A percentile compares a stretch with the other conserved stretches of the same genome.
These are phyloP conservation scores for Arizona elegans DNA, from an alignment of 2,113 vertebrate genomes.

Conservation along the genomic window DNA sequence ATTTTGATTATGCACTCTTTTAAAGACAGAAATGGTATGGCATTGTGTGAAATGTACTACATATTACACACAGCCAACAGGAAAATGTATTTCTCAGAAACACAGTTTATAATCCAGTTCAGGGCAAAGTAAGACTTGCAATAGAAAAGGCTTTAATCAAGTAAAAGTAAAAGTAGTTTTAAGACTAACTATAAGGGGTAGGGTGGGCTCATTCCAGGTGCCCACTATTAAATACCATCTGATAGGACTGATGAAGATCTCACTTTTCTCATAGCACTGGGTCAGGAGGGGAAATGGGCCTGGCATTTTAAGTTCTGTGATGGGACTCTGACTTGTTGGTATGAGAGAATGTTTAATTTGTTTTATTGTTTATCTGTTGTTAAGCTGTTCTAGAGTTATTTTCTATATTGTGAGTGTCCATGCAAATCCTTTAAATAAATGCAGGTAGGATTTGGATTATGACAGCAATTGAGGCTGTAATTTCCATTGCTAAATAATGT, in stretches of 20 bases:
- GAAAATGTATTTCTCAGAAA: background rate
- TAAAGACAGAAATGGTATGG: background rate
- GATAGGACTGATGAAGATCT: background rate
- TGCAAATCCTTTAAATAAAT: background rate
- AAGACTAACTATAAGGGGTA: background rate
- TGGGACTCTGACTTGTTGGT: background rate
- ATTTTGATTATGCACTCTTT: background rate
- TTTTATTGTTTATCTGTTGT: background rate
- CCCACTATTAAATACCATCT: background rate
- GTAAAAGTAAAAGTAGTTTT: background rate
- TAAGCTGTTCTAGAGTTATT: background rate
- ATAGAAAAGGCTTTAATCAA: background rate
- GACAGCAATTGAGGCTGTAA: background rate
- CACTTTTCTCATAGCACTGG: background rate
- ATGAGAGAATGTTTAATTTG: background rate
- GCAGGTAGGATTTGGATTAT: background rate
- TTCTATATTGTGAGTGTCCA: background rate
- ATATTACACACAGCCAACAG: background rate
- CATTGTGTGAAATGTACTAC: background rate
- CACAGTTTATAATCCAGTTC: background rate
- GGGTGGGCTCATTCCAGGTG: background rate
- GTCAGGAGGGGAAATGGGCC: background rate
- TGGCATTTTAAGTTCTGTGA: background rate
- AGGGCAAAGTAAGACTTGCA: background rate
- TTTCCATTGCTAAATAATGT: background rate